Percentiles rank a stretch among this genome's conserved stretches.
Evolutionary conservation across 2,797 vertebrate species (phyloP).

Genomic region (Eulemur rubriventer): DNA sequence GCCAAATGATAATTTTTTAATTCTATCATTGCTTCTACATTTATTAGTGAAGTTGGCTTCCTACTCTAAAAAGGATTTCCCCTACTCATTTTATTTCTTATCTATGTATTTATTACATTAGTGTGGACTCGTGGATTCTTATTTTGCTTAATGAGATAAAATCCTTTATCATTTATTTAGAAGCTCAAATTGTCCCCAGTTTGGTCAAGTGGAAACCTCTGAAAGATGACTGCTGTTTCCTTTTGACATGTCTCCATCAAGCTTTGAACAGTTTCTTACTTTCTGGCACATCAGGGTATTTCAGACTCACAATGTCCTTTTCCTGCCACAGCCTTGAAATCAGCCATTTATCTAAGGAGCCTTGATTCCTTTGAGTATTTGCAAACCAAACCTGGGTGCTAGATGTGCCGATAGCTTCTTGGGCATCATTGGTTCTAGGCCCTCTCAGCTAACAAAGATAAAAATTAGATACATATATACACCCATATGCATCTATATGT

Average conservation of each 20-base stretch:
- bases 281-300: background rate
- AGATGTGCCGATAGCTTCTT: background rate
- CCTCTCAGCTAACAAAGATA: background rate
- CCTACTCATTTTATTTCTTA: background rate
- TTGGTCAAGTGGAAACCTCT: background rate
- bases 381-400: background rate
- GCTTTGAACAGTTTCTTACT: background rate
- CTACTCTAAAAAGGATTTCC: background rate
- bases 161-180: background rate
- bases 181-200: background rate
- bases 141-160: background rate
- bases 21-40: background rate
- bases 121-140: background rate
- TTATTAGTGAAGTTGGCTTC: background rate
- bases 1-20: background rate
- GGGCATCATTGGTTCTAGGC: background rate
- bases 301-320: background rate
- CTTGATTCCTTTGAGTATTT: background rate
- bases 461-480: background rate
- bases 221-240: background rate
- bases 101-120: conserved; percentile 10
- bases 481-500: background rate
- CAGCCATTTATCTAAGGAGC: background rate
- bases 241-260: background rate
- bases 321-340: background rate